Evolutionary conservation across 2,888 invertebrate genomes (phyloP), one percentile per base, ranked within the genome.

Genomic region (Endotricha flammealis): DNA sequence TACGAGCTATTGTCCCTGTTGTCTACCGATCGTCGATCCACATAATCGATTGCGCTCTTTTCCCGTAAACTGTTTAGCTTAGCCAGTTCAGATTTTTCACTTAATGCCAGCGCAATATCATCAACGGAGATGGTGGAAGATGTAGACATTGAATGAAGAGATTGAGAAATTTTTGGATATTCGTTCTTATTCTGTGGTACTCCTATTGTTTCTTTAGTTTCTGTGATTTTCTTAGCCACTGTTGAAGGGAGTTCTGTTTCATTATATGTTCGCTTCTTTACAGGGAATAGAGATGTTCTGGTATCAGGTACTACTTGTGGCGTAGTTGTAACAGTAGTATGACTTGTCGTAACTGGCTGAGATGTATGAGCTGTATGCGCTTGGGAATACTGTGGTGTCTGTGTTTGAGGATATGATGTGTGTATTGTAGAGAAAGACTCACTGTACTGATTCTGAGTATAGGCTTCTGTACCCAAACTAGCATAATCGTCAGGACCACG

Each of bases 211-310:
- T 73, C 79, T 42, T 67, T 72, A 29, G 38, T 43, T 27, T 80
- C 82, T 4, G 54, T 13, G 4, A 38, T 4, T 58, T 77, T 68
- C 56, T 71, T 53, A 49, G 66, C 37, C 12, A 44, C 39, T 53
- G 68, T 38, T 49, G 75, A 35, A 36, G 74, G 10, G 50, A 66
- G 49, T 12, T 83, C 81, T 2, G 73, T 68, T 51, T 90, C 90
- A 58, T 82, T 89, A 47, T 90, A 91, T 20, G 82, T 87, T 24
- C 91, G 78, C 59, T 91, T 91, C 58, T 91, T 91, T 22, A 91
- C 90, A 6, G 91, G 91, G 55, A 89, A 91, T 13, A 88, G 67
- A 10, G 87, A 56, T 27, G 74, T 52, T 60, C 85, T 82, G 4
- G 80, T 55, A 30, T 80, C 74, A 12, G 68, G 39, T 20, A 64